Base-by-base conservation (phyloP, 2,888 invertebrate species). In the Aspidiotus destructor region DNA sequence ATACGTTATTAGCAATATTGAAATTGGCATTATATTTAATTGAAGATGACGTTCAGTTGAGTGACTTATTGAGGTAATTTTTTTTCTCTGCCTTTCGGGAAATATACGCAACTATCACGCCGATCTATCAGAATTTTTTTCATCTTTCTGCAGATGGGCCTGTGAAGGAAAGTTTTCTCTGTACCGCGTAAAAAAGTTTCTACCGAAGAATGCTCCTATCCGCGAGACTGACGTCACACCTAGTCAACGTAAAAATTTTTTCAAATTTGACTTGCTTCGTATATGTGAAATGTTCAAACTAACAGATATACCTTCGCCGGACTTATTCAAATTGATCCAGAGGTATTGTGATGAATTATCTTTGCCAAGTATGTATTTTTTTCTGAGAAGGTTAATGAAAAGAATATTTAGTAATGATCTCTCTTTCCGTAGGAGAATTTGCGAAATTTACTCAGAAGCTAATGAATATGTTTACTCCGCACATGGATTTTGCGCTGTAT, bases 1-100 rank as follows among this genome's bases (percentile, higher is more conserved):
- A 68, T 53, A 72, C 75, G 1, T 75, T 86, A 1, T 78, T 84
- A 74, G 76, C 81, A 5, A 81, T 89, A 60, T 72, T 88, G 62
- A 85, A 84, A 73, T 75, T 87, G 64, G 86, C 85, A 3, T 77
- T 89, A 8, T 83, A 87, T 72, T 79, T 87, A 70, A 81, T 83
- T 61, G 80, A 81, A 71, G 85, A 86, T 72, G 78, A 83, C 17
- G 84, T 89, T 62, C 86, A 87, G 73, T 74, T 88, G 0, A 81
- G 82, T 0, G 86, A 89, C 76, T 75, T 89, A 70, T 73, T 85
- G n/a, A 81, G 87, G 74, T 86, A 73, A 15, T 55, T 40, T 58
- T 60, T 10, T 44, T 41, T 54, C 28, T 3, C 28, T 3, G 28
- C 28, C 2, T 1, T 28, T 28, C 5, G 28, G 28, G 5, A 5